phyloP scores from a whole-genome alignment of 2,888 invertebrate species.

The Hirtodrosophila trivittata region DNA sequence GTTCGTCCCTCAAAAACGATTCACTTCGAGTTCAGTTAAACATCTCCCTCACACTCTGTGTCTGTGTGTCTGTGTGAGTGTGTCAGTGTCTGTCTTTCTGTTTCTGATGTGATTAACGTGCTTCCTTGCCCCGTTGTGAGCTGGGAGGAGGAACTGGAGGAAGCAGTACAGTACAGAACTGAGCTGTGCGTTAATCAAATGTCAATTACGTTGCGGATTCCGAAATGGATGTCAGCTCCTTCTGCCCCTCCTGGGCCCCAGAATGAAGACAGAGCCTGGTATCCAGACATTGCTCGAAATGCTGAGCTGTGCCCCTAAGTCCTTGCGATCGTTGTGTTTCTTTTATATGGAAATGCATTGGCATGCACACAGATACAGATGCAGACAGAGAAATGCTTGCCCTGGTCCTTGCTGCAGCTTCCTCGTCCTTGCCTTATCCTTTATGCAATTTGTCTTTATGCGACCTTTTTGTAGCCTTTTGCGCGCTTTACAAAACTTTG shows the following conservation, averaged over 20 bases:
- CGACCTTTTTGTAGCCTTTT: conserved; percentile 19
- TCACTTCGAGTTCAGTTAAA: no score
- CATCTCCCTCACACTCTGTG: no score
- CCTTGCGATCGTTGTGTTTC: conserved; percentile 41
- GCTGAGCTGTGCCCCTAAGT: conserved; percentile 43
- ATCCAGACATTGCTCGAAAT: conserved; percentile 18
- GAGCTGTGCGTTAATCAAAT: conserved; percentile 68
- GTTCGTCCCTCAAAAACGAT: no score
- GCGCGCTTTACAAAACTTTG: conserved; percentile 32
- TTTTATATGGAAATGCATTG: conserved; percentile 20
- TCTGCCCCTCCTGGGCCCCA: no score
- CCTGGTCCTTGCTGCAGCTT: conserved; percentile 11
- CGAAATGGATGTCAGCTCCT: conserved; percentile 39
- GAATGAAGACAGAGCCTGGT: no score
- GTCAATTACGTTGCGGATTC: conserved; percentile 69
- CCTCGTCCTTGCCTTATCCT: conserved; percentile 27
- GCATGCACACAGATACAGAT: conserved; percentile 8
- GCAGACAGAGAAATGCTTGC: no score
- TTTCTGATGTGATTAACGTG: conserved; percentile 49
- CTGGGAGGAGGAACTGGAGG: no score
- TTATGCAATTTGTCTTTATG: conserved; percentile 56
- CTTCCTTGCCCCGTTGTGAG: no score
- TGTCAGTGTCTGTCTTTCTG: conserved; percentile 29
- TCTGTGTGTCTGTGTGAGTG: no score
- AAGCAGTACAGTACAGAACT: no score